A percentile compares a stretch with the other conserved stretches of the same genome.
phyloP scores from a whole-genome alignment of 2,888 invertebrate species.

The Alcis repandata region DNA sequence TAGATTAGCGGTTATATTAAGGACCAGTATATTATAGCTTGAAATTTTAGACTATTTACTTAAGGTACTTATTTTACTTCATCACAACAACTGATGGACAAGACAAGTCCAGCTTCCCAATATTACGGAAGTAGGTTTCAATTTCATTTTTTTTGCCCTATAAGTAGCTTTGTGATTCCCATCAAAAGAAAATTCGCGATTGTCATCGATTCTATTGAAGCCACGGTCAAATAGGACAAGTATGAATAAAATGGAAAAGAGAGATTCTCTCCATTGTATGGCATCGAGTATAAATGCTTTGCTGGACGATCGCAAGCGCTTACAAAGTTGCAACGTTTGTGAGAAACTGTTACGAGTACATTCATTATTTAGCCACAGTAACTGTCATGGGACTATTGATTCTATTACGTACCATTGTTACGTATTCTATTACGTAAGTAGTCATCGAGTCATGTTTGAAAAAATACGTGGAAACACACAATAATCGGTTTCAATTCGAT shows the following conservation, averaged over 20 bases:
- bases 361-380: neutral
- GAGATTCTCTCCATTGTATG: slow-evolving; percentile 27
- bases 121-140: slow-evolving; percentile 3
- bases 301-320: slow-evolving; percentile 2
- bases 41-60: too few relatives aligned
- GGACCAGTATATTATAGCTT: too few relatives aligned
- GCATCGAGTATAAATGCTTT: slow-evolving; percentile 9
- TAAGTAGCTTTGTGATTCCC: slow-evolving; percentile 33
- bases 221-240: slow-evolving; percentile 23
- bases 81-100: neutral
- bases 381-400: neutral
- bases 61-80: neutral
- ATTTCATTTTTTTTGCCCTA: slow-evolving; percentile 21
- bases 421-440: too few relatives aligned
- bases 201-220: slow-evolving; percentile 34
- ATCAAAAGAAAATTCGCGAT: slow-evolving; percentile 34
- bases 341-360: neutral
- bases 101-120: neutral
- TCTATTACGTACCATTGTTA: neutral
- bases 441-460: too few relatives aligned
- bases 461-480: neutral
- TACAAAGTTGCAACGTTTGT: slow-evolving; percentile 18
- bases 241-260: slow-evolving; percentile 24
- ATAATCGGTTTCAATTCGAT: too few relatives aligned
- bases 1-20: too few relatives aligned